Evolutionary conservation across 2,888 invertebrate species (phyloP).

Genomic region (Neoascia interrupta): DNA sequence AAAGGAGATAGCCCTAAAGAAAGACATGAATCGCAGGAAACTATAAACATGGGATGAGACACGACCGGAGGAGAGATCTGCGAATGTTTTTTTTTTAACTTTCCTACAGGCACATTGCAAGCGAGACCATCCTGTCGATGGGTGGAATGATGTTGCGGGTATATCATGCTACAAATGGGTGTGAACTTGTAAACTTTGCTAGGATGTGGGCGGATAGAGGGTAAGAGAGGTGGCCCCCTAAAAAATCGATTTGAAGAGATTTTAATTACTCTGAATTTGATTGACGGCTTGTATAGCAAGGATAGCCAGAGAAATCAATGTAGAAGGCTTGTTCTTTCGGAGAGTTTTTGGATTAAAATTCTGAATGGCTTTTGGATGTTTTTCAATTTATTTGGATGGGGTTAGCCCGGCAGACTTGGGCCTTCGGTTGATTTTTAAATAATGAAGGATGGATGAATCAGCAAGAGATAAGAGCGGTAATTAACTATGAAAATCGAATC

Average conservation of each 20-base stretch:
- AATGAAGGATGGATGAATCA: slow-evolving; percentile 10
- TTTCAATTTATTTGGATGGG: slow-evolving; percentile 27
- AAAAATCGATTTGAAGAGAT: slow-evolving; percentile 52
- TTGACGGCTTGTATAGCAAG: slow-evolving; percentile 34
- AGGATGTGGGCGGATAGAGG: not conserved
- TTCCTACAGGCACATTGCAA: slow-evolving; percentile 10
- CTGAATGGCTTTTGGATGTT: slow-evolving; percentile 43
- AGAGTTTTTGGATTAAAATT: slow-evolving; percentile 32
- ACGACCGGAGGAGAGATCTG: not conserved
- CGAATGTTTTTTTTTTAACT: not conserved
- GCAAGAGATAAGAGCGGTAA: slow-evolving; percentile 6
- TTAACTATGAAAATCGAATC: slow-evolving; percentile 28
- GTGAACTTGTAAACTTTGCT: slow-evolving; percentile 1
- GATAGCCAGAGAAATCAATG: slow-evolving; percentile 28
- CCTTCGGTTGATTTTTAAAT: slow-evolving; percentile 2
- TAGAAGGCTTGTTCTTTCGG: slow-evolving; percentile 16
- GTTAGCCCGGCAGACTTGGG: not conserved
- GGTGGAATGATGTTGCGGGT: slow-evolving; percentile 1
- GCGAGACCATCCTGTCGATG: not conserved
- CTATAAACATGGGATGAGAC: not conserved
- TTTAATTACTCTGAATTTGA: slow-evolving; percentile 55
- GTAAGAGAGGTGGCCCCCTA: not conserved
- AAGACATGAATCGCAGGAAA: not conserved
- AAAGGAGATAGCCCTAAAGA: slow-evolving; percentile 3
- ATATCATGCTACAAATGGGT: slow-evolving; percentile 14